Percentiles rank a stretch among this genome's conserved stretches.
phyloP scores from a whole-genome alignment of 2,113 vertebrate genomes.

The Calidris pugnax region DNA sequence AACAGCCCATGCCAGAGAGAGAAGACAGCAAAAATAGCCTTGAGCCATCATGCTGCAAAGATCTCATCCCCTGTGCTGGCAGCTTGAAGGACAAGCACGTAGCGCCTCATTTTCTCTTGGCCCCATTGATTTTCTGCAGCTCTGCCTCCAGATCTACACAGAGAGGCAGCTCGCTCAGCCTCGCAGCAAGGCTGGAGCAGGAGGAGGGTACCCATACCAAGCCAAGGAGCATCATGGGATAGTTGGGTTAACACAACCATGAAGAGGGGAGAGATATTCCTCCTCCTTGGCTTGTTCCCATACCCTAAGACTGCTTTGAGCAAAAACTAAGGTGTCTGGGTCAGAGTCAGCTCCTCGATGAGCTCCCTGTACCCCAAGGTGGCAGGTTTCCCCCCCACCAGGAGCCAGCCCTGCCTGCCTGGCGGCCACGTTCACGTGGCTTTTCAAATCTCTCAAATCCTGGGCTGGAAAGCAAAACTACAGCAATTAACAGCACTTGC shows the following conservation, averaged over 20 bases:
- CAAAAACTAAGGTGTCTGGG: not conserved
- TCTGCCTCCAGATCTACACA: not conserved
- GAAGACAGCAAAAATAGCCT: not conserved
- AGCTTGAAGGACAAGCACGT: fast-evolving
- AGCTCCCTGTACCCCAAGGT: fast-evolving
- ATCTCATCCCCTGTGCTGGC: not conserved
- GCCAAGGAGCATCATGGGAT: fast-evolving
- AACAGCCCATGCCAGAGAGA: not conserved
- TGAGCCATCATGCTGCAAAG: not conserved
- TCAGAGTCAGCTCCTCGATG: not conserved
- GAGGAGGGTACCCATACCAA: not conserved
- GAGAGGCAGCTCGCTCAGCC: not conserved
- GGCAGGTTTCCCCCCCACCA: not conserved
- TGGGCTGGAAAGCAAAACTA: not conserved
- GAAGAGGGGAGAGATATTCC: not conserved
- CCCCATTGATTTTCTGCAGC: not conserved
- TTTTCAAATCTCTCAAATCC: not conserved
- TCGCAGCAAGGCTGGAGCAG: not conserved
- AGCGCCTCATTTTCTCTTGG: not conserved
- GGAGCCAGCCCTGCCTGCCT: not conserved
- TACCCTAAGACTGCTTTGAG: not conserved
- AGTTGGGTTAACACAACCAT: not conserved
- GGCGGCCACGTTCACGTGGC: not conserved
- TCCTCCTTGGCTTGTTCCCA: not conserved
- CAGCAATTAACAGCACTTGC: not conserved